These are phyloP conservation scores for Pangasius macronema DNA, from an alignment of 2,797 vertebrate genomes.

Conservation along the genomic window DNA sequence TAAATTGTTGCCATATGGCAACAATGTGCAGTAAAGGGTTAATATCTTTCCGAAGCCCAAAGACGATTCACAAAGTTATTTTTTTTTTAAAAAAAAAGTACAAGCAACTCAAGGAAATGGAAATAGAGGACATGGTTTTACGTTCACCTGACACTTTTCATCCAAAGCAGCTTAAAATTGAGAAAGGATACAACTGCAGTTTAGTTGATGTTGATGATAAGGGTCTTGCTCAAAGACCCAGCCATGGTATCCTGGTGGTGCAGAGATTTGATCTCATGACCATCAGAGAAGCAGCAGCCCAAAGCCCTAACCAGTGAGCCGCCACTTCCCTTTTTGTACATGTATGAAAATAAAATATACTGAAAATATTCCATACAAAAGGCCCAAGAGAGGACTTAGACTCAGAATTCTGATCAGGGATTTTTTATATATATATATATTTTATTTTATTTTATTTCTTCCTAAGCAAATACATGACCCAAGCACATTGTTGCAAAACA, in stretches of 20 bases:
- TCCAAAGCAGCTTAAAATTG: not conserved
- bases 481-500: not conserved
- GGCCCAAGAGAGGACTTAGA: not conserved
- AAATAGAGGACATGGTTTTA: not conserved
- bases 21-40: no score
- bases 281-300: not conserved
- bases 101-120: not conserved
- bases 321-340: not conserved
- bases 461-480: not conserved
- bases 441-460: not conserved
- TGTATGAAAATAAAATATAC: not conserved
- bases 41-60: not conserved
- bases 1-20: no score
- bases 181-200: not conserved
- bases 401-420: not conserved
- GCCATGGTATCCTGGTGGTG: not conserved
- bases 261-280: not conserved
- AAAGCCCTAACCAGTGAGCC: not conserved
- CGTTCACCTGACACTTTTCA: no score
- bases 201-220: no score
- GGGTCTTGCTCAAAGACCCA: not conserved
- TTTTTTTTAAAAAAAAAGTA: not conserved
- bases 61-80: not conserved
- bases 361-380: not conserved
- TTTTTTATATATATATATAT: not conserved